Percentiles rank a stretch among this genome's conserved stretches.
Evolutionary conservation across 2,888 invertebrate genomes (phyloP).

Genomic region (Cantharis nigra): DNA sequence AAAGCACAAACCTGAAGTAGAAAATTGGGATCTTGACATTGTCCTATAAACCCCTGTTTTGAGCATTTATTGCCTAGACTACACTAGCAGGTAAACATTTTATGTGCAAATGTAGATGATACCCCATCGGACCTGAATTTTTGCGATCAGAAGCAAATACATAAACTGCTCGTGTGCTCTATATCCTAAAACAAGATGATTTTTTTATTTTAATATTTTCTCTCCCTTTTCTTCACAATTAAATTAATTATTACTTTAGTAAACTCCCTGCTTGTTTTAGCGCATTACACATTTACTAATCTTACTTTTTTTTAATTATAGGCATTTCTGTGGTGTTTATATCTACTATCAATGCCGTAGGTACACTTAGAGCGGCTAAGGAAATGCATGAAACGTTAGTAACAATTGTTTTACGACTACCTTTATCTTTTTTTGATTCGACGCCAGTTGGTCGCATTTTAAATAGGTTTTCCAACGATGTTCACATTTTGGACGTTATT

Average conservation of each 20-base stretch:
- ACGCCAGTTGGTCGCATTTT: conserved; percentile 67
- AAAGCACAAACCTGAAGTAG: too few species aligned
- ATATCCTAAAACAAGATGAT: too few species aligned
- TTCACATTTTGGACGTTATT: conserved; percentile 60
- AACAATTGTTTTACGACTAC: conserved; percentile 58
- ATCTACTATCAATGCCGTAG: conserved; percentile 54
- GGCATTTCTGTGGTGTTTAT: conserved; percentile 51
- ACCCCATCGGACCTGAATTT: too few species aligned
- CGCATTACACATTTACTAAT: neutral
- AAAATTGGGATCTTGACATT: too few species aligned
- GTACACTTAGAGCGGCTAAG: conserved; percentile 52
- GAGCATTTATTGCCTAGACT: too few species aligned
- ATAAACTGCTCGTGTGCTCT: too few species aligned
- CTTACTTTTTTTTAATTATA: conserved; percentile 37
- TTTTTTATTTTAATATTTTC: neutral
- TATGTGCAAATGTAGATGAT: too few species aligned
- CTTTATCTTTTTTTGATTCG: conserved; percentile 65
- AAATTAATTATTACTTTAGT: neutral
- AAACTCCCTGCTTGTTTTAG: neutral
- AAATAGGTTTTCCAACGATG: conserved; percentile 64
- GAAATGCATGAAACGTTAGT: conserved; percentile 59
- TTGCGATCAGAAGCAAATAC: too few species aligned
- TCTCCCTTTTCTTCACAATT: neutral
- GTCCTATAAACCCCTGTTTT: too few species aligned
- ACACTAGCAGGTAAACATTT: too few species aligned